A percentile compares a stretch with the other conserved stretches of the same genome.
phyloP scores from a whole-genome alignment of 2,113 vertebrate species.

The Vireo altiloquus region DNA sequence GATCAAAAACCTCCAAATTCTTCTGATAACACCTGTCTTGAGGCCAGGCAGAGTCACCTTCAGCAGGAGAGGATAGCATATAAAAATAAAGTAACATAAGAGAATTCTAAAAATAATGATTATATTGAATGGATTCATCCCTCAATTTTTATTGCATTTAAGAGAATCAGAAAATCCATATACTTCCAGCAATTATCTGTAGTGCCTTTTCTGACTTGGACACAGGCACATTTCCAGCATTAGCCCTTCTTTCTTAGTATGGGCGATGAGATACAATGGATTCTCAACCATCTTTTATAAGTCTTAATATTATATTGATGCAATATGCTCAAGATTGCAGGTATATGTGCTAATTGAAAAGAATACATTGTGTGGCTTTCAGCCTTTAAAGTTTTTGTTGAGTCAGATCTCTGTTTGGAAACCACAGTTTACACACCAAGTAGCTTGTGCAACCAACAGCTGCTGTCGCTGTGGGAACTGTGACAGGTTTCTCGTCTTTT shows the following conservation, averaged over 20 bases:
- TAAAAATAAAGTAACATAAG: background rate
- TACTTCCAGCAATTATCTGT: background rate
- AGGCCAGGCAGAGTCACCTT: background rate
- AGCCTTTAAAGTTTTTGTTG: background rate
- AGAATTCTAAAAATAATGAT: background rate
- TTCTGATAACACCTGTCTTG: background rate
- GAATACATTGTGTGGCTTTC: background rate
- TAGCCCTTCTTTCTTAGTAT: background rate
- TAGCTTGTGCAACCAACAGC: background rate
- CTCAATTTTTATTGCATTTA: background rate
- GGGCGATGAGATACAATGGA: background rate
- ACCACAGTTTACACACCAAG: background rate
- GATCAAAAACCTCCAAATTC: background rate
- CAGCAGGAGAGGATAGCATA: background rate
- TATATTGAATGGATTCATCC: background rate
- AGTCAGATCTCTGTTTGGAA: background rate
- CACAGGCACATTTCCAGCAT: background rate
- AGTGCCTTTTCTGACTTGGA: background rate
- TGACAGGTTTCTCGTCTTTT: background rate
- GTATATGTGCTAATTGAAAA: background rate
- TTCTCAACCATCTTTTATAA: background rate
- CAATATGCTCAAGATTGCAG: background rate
- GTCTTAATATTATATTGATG: background rate
- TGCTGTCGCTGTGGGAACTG: background rate
- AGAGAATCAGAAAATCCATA: background rate